A percentile compares a stretch with the other conserved stretches of the same genome.
Evolutionary conservation across 2,888 invertebrate genomes (phyloP).

Genomic region (Poecilobothrus nobilitatus): DNA sequence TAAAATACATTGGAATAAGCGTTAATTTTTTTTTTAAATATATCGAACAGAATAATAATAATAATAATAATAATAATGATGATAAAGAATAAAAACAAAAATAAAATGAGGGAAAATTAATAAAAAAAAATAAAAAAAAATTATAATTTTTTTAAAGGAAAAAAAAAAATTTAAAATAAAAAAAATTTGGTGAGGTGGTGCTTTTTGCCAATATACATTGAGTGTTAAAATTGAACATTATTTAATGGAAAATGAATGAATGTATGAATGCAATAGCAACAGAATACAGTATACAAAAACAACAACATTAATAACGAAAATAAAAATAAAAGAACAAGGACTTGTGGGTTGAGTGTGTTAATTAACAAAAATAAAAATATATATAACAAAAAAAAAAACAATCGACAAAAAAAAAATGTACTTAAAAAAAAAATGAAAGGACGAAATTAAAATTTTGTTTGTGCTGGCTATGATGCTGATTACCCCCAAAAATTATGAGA

Average conservation of each 20-base stretch:
- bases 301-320: background rate
- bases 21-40: background rate
- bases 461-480: conserved; percentile 5
- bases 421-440: background rate
- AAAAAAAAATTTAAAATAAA: background rate
- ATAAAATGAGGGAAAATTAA: background rate
- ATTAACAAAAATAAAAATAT: background rate
- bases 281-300: background rate
- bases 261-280: background rate
- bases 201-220: background rate
- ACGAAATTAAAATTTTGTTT: background rate
- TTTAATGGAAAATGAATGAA: background rate
- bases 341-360: conserved; percentile 1
- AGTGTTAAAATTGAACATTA: background rate
- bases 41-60: background rate
- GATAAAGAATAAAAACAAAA: background rate
- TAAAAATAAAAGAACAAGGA: background rate
- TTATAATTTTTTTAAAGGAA: background rate
- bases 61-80: background rate
- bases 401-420: background rate
- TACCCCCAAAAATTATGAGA: background rate
- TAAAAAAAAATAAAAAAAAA: background rate
- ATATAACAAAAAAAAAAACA: background rate
- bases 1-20: background rate
- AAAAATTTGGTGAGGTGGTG: background rate